phyloP scores from a whole-genome alignment of 2,888 invertebrate genomes.

The Apantesis nais region DNA sequence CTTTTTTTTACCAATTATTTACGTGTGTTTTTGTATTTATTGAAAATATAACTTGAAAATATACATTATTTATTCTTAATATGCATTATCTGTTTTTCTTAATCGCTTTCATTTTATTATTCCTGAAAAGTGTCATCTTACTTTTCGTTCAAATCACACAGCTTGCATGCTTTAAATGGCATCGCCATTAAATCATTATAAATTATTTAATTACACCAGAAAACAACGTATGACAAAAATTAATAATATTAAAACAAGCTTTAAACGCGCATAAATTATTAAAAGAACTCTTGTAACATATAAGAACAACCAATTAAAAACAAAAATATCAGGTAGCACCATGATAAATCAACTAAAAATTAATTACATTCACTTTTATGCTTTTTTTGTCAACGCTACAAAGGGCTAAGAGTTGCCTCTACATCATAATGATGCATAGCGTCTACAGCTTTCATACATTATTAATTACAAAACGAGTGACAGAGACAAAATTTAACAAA shows the following conservation, averaged over 20 bases:
- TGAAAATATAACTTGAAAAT: not conserved
- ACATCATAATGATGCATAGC: constrained; percentile 75
- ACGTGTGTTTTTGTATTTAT: not conserved
- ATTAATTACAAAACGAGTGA: constrained; percentile 72
- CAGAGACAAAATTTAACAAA: constrained; percentile 47
- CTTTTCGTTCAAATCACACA: not conserved
- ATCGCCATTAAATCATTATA: constrained; percentile 1
- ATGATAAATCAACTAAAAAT: constrained; percentile 37
- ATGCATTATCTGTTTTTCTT: not conserved
- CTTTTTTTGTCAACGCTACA: constrained; percentile 68
- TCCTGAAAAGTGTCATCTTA: not conserved
- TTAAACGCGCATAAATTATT: constrained; percentile 2
- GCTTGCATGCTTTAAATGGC: not conserved
- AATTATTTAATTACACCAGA: constrained; percentile 20
- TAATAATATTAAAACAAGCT: not conserved
- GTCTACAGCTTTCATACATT: constrained; percentile 76
- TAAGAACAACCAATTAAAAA: constrained; percentile 26
- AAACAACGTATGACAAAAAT: constrained; percentile 5
- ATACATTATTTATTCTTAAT: not conserved
- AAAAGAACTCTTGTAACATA: constrained; percentile 23
- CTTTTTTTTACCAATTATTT: not conserved
- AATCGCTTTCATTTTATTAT: not conserved
- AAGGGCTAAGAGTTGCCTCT: constrained; percentile 55
- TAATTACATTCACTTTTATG: constrained; percentile 53
- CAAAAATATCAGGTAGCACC: constrained; percentile 23